A percentile compares a stretch with the other conserved stretches of the same genome.
Evolutionary conservation across 2,113 vertebrate species (phyloP).

Genomic region (Hirundichthys speculiger): DNA sequence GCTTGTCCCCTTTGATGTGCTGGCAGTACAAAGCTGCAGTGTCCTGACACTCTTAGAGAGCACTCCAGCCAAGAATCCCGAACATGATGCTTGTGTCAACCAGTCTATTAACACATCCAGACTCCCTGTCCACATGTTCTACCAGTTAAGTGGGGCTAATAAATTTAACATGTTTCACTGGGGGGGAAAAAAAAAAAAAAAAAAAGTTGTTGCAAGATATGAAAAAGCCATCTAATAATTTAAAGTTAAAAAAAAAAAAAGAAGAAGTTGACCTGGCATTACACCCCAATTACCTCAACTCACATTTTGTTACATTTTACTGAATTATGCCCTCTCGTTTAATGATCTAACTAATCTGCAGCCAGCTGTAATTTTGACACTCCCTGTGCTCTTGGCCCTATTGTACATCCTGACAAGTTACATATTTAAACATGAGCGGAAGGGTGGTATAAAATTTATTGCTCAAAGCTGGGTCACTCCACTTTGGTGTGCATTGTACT

Average conservation of each 20-base stretch:
- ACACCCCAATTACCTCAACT: background rate
- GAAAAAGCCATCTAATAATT: too few relatives aligned
- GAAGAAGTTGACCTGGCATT: too few relatives aligned
- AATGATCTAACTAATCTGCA: constrained; percentile 16
- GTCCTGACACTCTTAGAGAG: constrained; percentile 74
- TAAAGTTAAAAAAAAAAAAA: too few relatives aligned
- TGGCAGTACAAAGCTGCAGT: constrained; percentile 77
- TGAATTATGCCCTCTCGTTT: constrained; percentile 14
- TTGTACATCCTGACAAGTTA: constrained; percentile 66
- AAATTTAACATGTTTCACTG: constrained; percentile 25
- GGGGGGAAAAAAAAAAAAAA: background rate
- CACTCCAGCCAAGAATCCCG: constrained; percentile 75
- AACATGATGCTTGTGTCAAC: constrained; percentile 75
- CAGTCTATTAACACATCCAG: constrained; percentile 76
- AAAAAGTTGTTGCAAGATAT: too few relatives aligned
- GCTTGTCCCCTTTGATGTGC: constrained; percentile 76
- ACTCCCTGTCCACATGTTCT: constrained; percentile 36
- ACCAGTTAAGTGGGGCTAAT: constrained; percentile 51
- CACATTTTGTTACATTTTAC: constrained; percentile 11
- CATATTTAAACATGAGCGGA: constrained; percentile 67
- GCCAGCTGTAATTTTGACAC: constrained; percentile 36
- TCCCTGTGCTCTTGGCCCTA: constrained; percentile 42
- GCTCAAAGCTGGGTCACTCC: constrained; percentile 69
- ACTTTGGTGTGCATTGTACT: constrained; percentile 69
- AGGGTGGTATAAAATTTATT: constrained; percentile 71